phyloP scores from a whole-genome alignment of 2,888 invertebrate genomes.

The Apamea sordens region DNA sequence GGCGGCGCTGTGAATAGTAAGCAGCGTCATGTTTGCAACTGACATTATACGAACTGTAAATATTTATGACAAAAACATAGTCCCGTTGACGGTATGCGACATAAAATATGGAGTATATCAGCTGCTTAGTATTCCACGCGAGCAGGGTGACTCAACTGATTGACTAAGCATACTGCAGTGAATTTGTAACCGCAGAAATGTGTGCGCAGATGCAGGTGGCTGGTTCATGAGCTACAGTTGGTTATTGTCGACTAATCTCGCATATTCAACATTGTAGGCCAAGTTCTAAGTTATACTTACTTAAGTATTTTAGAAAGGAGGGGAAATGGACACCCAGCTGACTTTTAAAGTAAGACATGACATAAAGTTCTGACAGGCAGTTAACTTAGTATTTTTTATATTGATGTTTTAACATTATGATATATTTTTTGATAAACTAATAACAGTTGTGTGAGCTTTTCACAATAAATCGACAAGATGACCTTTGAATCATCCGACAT shows the following conservation, averaged over 20 bases:
- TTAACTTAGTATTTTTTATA: background rate
- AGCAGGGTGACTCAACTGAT: conserved; percentile 50
- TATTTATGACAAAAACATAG: conserved; percentile 56
- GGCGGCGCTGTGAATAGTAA: conserved; percentile 29
- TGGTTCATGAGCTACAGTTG: conserved; percentile 9
- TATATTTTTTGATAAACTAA: background rate
- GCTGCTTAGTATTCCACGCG: conserved; percentile 47
- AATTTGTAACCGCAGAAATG: conserved; percentile 37
- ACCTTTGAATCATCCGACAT: conserved; percentile 16
- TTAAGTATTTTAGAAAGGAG: background rate
- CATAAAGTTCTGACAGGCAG: background rate
- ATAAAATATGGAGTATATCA: conserved; percentile 44
- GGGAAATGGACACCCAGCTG: background rate
- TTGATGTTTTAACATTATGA: background rate
- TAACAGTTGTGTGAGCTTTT: background rate
- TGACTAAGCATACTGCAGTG: conserved; percentile 39
- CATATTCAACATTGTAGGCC: background rate
- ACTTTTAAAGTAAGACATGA: background rate
- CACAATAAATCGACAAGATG: background rate
- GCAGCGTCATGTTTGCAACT: conserved; percentile 16
- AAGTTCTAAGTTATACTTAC: background rate
- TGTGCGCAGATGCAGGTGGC: conserved; percentile 19
- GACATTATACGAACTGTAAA: conserved; percentile 32
- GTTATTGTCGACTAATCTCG: background rate
- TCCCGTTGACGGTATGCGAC: conserved; percentile 46